Base-by-base conservation (phyloP, 2,113 vertebrate species). In the Taurulus bubalis region DNA sequence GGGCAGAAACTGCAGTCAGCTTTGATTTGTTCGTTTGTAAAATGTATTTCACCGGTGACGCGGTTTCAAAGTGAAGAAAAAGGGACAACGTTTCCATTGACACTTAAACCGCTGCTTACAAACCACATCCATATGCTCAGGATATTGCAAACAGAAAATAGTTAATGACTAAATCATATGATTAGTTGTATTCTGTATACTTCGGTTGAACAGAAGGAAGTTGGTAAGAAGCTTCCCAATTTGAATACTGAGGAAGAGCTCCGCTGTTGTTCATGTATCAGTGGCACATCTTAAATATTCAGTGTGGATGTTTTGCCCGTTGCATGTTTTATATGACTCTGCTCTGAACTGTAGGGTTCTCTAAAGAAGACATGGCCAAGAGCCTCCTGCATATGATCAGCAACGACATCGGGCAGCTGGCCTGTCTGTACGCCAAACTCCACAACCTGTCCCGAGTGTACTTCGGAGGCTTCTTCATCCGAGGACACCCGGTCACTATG, bases 321-420 rank as follows among this genome's bases (percentile, higher is more conserved):
- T 32, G 30, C 30, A 4, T 32, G 34, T 34, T 34, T 6, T n/a
- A 6, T 47, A 24, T 47, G 38, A 24, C 53, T 76, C 40, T 77
- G 5, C 11, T 80, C 60, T 77, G 16, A 38, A 40, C 64, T 85
- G 4, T 80, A 99, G 98, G 98, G 42, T 99, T 99, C 86, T 98
- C 97, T 86, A 97, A 97, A 94, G 98, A 99, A 92, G 98, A 99
- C 84, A 97, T 99, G 97, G 97, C 98, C 62, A 99, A 99, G 93
- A 99, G 98, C 30, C 94, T 99, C 59, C 95, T 99, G 0, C 98
- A 99, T 59, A 99, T 99, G 98, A 99, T 99, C 95, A 99, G 98
- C 95, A 99, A 99, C 2, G 98, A 99, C 93, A 97, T 99, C 1
- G 98, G 98, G 5, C 98, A 99, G 92, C 96, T 99, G 28, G 97